These are phyloP conservation scores for Leptinotarsa undecemlineata DNA, from an alignment of 1,140 invertebrate species.

Conservation along the genomic window DNA sequence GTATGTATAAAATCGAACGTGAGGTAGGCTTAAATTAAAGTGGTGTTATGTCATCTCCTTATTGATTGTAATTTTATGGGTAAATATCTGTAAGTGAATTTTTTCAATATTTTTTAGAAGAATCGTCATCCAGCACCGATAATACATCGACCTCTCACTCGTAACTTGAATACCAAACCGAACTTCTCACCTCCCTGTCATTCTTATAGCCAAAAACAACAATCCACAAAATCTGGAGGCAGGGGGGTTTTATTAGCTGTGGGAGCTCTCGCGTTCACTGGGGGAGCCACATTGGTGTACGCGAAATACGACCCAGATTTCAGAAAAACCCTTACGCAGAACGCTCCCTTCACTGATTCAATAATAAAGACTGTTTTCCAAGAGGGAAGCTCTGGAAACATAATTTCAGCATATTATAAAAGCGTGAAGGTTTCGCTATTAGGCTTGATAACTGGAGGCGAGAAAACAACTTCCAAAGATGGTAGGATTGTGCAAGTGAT, in stretches of 20 bases:
- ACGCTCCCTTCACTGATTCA: conserved; percentile 68
- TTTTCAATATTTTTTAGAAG: conserved; percentile 17
- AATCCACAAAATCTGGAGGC: conserved; percentile 8
- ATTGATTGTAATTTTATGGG: conserved; percentile 2
- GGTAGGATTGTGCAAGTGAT: conserved; percentile 29
- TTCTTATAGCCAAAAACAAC: conserved; percentile 15
- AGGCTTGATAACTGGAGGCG: conserved; percentile 23
- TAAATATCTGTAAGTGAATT: background rate
- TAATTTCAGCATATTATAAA: conserved; percentile 37
- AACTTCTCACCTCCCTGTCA: background rate
- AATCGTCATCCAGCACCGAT: background rate
- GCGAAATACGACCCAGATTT: conserved; percentile 72
- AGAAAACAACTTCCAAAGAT: conserved; percentile 16
- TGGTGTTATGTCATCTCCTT: conserved; percentile 3
- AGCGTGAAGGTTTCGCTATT: conserved; percentile 36
- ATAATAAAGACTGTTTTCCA: conserved; percentile 69
- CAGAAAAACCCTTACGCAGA: conserved; percentile 65
- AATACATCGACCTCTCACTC: conserved; percentile 3
- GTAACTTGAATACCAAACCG: background rate
- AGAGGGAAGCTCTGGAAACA: conserved; percentile 65
- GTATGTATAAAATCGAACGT: conserved; percentile 28
- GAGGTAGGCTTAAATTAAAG: background rate
- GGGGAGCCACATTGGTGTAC: conserved; percentile 64
- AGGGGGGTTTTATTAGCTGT: conserved; percentile 36
- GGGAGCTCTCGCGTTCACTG: conserved; percentile 57